A percentile compares a stretch with the other conserved stretches of the same genome.
These are phyloP conservation scores for Clamator glandarius DNA, from an alignment of 2,797 vertebrate genomes.

Conservation along the genomic window DNA sequence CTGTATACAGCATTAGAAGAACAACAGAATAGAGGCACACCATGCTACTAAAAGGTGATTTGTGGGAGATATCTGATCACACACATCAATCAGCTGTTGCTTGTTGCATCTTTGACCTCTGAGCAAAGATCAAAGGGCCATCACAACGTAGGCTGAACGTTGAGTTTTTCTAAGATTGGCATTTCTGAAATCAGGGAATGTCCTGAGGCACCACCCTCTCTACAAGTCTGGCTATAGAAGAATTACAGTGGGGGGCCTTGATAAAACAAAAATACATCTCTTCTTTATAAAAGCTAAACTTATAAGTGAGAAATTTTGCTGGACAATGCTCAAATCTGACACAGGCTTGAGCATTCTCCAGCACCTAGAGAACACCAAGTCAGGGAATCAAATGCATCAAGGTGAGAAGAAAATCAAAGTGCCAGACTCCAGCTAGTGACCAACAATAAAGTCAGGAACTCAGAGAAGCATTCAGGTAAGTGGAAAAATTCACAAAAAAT, in stretches of 20 bases:
- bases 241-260: not conserved
- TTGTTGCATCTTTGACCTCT: not conserved
- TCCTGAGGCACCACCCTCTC: not conserved
- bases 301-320: not conserved
- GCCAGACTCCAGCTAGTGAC: not conserved
- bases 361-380: not conserved
- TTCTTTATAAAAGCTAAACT: not conserved
- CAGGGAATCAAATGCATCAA: not conserved
- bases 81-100: not conserved
- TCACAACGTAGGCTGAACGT: not conserved
- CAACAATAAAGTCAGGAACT: not conserved
- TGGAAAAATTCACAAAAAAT: not conserved
- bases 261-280: not conserved
- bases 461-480: not conserved
- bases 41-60: not conserved
- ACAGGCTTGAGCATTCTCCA: not conserved
- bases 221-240: not conserved
- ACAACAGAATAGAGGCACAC: not conserved
- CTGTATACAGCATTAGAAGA: not conserved
- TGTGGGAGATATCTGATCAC: not conserved
- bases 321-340: conserved; percentile 1
- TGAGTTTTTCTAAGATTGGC: not conserved
- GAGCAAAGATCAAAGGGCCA: not conserved
- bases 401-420: not conserved
- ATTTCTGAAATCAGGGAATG: not conserved